Conservation (phyloP, 2,113 vertebrate genomes). For the Sarotherodon lohbergeri region DNA sequence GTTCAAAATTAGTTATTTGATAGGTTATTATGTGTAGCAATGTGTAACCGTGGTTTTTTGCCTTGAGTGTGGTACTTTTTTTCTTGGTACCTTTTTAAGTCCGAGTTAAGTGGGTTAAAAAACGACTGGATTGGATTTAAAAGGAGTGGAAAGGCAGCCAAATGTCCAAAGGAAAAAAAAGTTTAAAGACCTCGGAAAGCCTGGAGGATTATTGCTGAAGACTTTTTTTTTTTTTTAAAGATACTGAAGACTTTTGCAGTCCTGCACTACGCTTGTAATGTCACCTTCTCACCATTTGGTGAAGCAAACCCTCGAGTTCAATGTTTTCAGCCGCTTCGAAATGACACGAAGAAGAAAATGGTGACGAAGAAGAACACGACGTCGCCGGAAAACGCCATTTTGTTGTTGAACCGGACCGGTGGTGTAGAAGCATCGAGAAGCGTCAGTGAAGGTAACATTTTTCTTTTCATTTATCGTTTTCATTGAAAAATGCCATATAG, state of each 20-base stretch:
- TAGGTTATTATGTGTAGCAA: not conserved
- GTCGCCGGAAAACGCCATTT: slow-evolving; percentile 67
- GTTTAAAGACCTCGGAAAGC: not conserved
- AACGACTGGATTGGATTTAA: not conserved
- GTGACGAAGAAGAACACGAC: not conserved
- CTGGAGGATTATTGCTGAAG: not conserved
- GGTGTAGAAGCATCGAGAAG: slow-evolving; percentile 34
- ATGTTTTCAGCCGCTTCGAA: not conserved
- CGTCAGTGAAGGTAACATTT: slow-evolving; percentile 28
- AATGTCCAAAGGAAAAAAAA: not conserved
- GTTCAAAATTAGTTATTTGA: not conserved
- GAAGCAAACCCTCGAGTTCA: not conserved
- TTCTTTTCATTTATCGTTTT: not conserved
- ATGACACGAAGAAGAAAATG: not conserved
- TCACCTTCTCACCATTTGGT: not conserved
- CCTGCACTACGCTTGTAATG: not conserved
- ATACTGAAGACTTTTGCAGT: not conserved
- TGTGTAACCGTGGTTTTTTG: not conserved
- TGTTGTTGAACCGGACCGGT: slow-evolving; percentile 46
- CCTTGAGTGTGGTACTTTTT: not conserved
- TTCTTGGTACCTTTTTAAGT: not conserved
- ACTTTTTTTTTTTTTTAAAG: not conserved
- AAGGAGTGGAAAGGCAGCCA: not conserved
- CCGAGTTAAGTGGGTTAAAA: not conserved
- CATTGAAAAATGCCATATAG: not conserved